A percentile compares a stretch with the other conserved stretches of the same genome.
Conservation (phyloP, 2,797 vertebrate genomes). For the Silurus lanzhouensis region DNA sequence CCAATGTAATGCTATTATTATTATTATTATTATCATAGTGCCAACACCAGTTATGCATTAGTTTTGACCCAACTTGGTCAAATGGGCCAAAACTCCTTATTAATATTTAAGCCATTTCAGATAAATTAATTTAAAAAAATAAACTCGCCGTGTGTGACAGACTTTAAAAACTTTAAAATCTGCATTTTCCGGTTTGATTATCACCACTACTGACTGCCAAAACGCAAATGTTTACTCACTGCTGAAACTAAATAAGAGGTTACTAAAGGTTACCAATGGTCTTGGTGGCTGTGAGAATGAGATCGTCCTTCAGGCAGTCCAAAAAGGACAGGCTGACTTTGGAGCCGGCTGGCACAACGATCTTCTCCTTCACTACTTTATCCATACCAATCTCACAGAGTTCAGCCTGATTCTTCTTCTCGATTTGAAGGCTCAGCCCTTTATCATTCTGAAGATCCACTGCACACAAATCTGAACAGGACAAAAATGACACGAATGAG, state of each 20-base stretch:
- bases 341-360: slow-evolving; percentile 63
- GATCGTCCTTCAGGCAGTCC: slow-evolving; percentile 71
- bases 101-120: no score
- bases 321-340: slow-evolving; percentile 71
- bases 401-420: slow-evolving; percentile 65
- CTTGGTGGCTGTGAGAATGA: slow-evolving; percentile 68
- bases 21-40: background rate
- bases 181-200: background rate
- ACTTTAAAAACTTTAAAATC: background rate
- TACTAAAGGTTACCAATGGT: slow-evolving; percentile 64
- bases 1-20: background rate
- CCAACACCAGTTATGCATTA: background rate
- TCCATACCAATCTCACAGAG: slow-evolving; percentile 72
- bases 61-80: background rate
- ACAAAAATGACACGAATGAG: slow-evolving; percentile 14
- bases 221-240: background rate
- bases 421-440: slow-evolving; percentile 66
- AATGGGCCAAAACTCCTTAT: no score
- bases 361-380: slow-evolving; percentile 62
- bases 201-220: background rate
- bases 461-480: slow-evolving; percentile 65
- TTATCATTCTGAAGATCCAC: slow-evolving; percentile 66
- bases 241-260: background rate
- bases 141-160: background rate
- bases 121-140: background rate